Evolutionary conservation across 2,888 invertebrate genomes (phyloP).

Genomic region (Parnassius apollo): DNA sequence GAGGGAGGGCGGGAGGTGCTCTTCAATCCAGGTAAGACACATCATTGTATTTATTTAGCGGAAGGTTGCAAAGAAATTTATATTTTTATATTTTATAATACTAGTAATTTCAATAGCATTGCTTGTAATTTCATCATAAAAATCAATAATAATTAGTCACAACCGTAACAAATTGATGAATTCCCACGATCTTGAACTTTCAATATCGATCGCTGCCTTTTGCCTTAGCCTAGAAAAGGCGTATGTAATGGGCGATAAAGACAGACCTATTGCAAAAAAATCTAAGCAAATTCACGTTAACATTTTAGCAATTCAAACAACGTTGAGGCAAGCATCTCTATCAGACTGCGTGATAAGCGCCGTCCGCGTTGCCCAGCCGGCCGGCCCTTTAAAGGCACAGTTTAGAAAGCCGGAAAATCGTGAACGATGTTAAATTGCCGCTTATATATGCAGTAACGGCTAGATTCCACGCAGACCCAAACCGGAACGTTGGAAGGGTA

Average conservation of each 20-base stretch:
- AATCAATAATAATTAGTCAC: too few relatives aligned
- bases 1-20: too few relatives aligned
- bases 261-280: too few relatives aligned
- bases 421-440: constrained; percentile 59
- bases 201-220: neutral
- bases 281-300: neutral
- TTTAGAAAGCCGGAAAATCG: constrained; percentile 68
- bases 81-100: too few relatives aligned
- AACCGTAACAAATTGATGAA: neutral
- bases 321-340: constrained; percentile 13
- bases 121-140: too few relatives aligned
- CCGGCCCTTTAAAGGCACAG: constrained; percentile 49
- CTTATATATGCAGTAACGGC: constrained; percentile 41
- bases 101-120: too few relatives aligned
- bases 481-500: constrained; percentile 8
- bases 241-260: too few relatives aligned
- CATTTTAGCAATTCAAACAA: constrained; percentile 19
- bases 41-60: too few relatives aligned
- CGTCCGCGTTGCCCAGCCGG: constrained; percentile 11
- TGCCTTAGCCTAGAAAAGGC: too few relatives aligned
- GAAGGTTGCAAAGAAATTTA: too few relatives aligned
- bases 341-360: constrained; percentile 18
- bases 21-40: too few relatives aligned
- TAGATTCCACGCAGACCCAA: constrained; percentile 23
- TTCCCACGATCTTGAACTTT: constrained; percentile 1